Base-by-base conservation (phyloP, 2,113 vertebrate species). In the Helogale parvula region DNA sequence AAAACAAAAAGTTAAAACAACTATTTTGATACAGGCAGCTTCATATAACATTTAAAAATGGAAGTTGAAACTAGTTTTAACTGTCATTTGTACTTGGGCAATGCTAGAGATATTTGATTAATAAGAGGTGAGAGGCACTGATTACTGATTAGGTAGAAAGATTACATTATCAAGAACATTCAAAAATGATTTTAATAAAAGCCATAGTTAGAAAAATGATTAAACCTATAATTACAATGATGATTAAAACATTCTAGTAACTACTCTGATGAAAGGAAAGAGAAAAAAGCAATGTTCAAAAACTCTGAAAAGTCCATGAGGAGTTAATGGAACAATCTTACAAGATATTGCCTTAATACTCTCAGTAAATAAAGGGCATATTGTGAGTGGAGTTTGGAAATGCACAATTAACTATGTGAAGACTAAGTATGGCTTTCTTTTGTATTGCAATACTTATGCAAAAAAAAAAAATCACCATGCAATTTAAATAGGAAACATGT, bases 91-190 rank as follows among this genome's bases (percentile, higher is more conserved):
- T 85, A 35, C 45, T 96, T 88, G 86, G 54, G 63, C 81, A 50
- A 77, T 35, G 35, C 15, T n/a, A 91, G 57, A 76, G 47, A 54
- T 81, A 60, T 52, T 54, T 93, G 54, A 94, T 80, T 93, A 93
- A 72, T 89, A 63, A 72, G 63, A 80, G 50, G 33, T 74, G 23
- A 38, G 86, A 96, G 91, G 65, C 27, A 52, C 17, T 91, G 86
- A 95, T 96, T 93, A 85, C 88, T 96, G 90, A 96, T 95, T 82
- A 97, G 63, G 81, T 68, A 52, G 50, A 85, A 84, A 90, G 81
- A 72, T 65, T 81, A 76, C 65, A 65, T 76, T 71, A 96, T 89
- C 66, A 93, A 66, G 71, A 77, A 93, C 14, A 96, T 89, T 92
- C 35, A 41, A 87, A 96, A 69, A 16, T 91, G 35, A 91, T 92